A percentile compares a stretch with the other conserved stretches of the same genome.
Evolutionary conservation across 2,113 vertebrate genomes (phyloP).

Genomic region (Oncorhynchus tshawytscha): DNA sequence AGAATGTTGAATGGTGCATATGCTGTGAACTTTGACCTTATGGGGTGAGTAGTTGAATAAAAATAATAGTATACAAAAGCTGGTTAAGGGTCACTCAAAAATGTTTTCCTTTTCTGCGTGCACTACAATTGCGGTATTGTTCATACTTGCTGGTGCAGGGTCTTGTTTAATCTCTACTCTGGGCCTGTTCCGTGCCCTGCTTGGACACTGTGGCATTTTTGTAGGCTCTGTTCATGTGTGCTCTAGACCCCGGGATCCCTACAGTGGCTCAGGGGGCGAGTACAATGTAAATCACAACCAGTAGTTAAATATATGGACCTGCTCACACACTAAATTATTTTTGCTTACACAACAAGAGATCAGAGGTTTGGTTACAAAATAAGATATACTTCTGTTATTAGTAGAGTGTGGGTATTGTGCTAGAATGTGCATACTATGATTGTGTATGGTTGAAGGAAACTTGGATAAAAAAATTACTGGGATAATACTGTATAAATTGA

Average conservation of each 20-base stretch:
- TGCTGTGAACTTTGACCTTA: too few species aligned
- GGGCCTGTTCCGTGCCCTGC: slow-evolving; percentile 11
- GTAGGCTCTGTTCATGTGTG: slow-evolving; percentile 27
- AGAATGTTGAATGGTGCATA: too few species aligned
- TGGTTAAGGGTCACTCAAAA: too few species aligned
- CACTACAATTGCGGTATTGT: slow-evolving; percentile 6
- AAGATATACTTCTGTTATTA: not conserved
- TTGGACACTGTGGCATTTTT: slow-evolving; percentile 32
- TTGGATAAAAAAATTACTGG: too few species aligned
- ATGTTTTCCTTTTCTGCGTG: slow-evolving; percentile 8
- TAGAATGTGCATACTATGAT: too few species aligned
- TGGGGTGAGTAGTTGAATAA: too few species aligned
- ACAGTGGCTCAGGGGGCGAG: not conserved
- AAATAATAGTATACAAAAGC: too few species aligned
- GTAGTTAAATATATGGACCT: not conserved
- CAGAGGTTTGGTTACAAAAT: not conserved
- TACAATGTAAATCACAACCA: slow-evolving; percentile 7
- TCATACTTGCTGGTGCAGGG: not conserved
- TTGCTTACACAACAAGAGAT: not conserved
- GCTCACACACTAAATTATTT: not conserved
- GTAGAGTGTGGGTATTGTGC: not conserved
- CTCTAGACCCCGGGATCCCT: not conserved
- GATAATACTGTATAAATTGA: too few species aligned
- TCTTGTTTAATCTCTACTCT: not conserved
- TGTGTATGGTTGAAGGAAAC: too few species aligned